phyloP scores from a whole-genome alignment of 1,140 invertebrate genomes.

The Halesus radiatus region DNA sequence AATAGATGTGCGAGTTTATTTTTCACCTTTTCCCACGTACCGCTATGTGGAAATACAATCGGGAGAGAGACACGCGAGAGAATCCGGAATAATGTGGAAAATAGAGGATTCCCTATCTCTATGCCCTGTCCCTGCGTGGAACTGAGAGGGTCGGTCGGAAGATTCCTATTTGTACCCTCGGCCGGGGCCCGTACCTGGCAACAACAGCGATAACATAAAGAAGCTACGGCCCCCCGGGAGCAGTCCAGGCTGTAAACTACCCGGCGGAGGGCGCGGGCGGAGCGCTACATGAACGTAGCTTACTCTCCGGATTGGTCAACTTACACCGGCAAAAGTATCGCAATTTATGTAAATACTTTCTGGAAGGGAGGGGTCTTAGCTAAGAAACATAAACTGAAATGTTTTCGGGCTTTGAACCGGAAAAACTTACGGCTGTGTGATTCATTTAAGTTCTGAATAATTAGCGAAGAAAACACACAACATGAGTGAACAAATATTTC shows the following conservation, averaged over 20 bases:
- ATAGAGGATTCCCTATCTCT: too few species aligned
- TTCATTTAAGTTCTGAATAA: too few species aligned
- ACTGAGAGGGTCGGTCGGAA: not conserved
- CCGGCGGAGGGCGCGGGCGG: slow-evolving; percentile 25
- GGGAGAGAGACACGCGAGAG: too few species aligned
- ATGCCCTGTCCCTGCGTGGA: not conserved
- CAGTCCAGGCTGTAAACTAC: slow-evolving; percentile 50
- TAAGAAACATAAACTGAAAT: not conserved
- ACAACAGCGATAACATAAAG: slow-evolving; percentile 56
- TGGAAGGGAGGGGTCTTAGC: not conserved
- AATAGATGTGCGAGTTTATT: too few species aligned
- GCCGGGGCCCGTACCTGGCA: not conserved
- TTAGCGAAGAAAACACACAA: too few species aligned
- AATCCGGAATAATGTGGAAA: too few species aligned
- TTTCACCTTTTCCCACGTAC: too few species aligned
- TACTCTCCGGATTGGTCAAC: slow-evolving; percentile 17
- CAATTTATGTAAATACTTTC: slow-evolving; percentile 16
- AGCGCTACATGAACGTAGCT: slow-evolving; percentile 1
- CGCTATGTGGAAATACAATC: too few species aligned
- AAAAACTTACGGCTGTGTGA: not conserved
- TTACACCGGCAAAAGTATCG: not conserved
- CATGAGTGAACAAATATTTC: too few species aligned
- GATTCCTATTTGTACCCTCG: slow-evolving; percentile 5
- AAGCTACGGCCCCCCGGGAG: slow-evolving; percentile 50
- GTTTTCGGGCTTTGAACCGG: not conserved